These are phyloP conservation scores for Phyllopteryx taeniolatus DNA, from an alignment of 2,113 vertebrate species.

Conservation along the genomic window DNA sequence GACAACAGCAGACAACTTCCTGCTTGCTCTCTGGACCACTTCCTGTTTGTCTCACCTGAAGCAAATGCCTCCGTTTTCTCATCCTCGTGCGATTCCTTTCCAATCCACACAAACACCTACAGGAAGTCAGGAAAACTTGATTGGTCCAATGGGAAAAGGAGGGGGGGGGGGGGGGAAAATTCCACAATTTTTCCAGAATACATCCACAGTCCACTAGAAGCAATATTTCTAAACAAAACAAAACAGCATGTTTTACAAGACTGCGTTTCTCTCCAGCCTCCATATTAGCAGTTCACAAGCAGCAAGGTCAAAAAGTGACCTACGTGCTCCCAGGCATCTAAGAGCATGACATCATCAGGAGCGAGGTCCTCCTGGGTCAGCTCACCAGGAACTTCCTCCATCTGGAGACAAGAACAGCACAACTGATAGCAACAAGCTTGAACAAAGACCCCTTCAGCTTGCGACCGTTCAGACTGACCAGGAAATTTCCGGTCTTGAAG, in stretches of 20 bases:
- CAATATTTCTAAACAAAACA: too few relatives aligned
- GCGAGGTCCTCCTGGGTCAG: conserved; percentile 87
- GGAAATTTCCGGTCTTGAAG: conserved; percentile 86
- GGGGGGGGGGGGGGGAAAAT: too few relatives aligned
- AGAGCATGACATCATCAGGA: conserved; percentile 88
- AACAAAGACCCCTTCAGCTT: neutral
- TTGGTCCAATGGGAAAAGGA: too few relatives aligned
- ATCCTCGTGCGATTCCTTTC: conserved; percentile 82
- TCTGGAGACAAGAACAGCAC: conserved; percentile 60
- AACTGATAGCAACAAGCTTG: neutral
- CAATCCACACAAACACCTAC: conserved; percentile 89
- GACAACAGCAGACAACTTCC: neutral
- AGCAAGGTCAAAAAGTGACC: neutral
- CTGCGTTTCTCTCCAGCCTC: too few relatives aligned
- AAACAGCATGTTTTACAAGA: too few relatives aligned
- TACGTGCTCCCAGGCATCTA: conserved; percentile 91
- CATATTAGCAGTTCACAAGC: too few relatives aligned
- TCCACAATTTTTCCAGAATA: too few relatives aligned
- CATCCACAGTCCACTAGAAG: too few relatives aligned
- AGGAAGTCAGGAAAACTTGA: neutral
- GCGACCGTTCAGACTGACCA: conserved; percentile 61
- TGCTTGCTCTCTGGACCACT: neutral
- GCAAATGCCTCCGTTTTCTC: conserved; percentile 77
- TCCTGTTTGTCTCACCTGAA: conserved; percentile 73
- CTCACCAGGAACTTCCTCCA: conserved; percentile 90